Base-by-base conservation (phyloP, 2,797 vertebrate genomes). In the Varecia variegata region DNA sequence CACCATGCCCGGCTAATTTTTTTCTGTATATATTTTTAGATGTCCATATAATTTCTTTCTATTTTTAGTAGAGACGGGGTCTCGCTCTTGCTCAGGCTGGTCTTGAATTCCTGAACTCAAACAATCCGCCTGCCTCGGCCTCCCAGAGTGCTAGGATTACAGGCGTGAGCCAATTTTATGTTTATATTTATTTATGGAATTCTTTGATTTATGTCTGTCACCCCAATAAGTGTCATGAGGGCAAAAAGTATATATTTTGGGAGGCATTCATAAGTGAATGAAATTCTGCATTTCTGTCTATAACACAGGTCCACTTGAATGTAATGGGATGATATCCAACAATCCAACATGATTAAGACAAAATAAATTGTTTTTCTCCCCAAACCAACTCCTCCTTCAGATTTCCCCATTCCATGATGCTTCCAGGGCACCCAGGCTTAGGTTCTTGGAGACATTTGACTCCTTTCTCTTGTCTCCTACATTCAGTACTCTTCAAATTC, bases 121-220 rank as follows among this genome's bases (percentile, higher is more conserved):
- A n/a, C n/a, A n/a, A n/a, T n/a, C n/a, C n/a, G n/a, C n/a, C n/a
- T n/a, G n/a, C n/a, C n/a, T n/a, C n/a, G n/a, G n/a, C n/a, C n/a
- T n/a, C n/a, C n/a, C n/a, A n/a, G n/a, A n/a, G n/a, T n/a, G n/a
- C n/a, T n/a, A n/a, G n/a, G n/a, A n/a, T n/a, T n/a, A n/a, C n/a
- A n/a, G n/a, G n/a, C n/a, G n/a, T n/a, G n/a, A n/a, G n/a, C n/a
- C n/a, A 88, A 58, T 82, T 96, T 88, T 86, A n/a, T 52, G 45
- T 71, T 93, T 74, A 90, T 45, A 76, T 83, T 87, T 86, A 90
- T 23, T 90, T 77, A 45, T 58, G 14, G 35, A 85, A 74, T 60
- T 83, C 12, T 96, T 93, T 84, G 35, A 77, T 85, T 80, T 67
- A 47, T 54, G 11, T 93, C 40, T 83, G 10, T 95, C 54, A 89